phyloP scores from a whole-genome alignment of 2,888 invertebrate species.

The Standfussiana lucernea region DNA sequence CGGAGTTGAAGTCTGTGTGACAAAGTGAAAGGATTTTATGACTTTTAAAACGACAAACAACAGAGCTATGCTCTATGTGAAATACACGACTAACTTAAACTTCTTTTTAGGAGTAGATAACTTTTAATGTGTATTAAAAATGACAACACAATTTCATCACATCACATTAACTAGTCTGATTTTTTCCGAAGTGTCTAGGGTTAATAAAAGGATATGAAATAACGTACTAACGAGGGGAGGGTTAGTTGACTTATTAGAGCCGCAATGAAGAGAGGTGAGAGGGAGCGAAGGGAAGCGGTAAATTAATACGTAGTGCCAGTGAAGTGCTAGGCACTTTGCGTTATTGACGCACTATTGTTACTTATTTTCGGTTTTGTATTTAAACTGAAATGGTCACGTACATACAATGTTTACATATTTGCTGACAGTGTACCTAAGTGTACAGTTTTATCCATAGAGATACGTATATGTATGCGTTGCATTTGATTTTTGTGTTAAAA shows the following conservation, averaged over 20 bases:
- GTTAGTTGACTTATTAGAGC: constrained; percentile 25
- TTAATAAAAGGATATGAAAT: constrained; percentile 8
- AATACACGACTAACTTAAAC: neutral
- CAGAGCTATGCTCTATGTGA: neutral
- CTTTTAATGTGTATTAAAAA: too few relatives aligned
- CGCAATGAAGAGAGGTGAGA: constrained; percentile 6
- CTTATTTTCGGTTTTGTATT: neutral
- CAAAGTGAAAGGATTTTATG: neutral
- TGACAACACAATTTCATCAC: too few relatives aligned
- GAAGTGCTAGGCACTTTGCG: neutral
- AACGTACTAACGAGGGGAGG: constrained; percentile 6
- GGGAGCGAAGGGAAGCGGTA: neutral
- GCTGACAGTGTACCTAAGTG: neutral
- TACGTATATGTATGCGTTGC: neutral
- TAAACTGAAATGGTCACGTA: too few relatives aligned
- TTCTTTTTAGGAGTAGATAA: neutral
- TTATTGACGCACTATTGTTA: neutral
- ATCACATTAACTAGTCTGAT: too few relatives aligned
- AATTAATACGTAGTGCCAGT: constrained; percentile 20
- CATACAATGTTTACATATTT: too few relatives aligned
- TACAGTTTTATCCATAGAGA: neutral
- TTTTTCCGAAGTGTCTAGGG: neutral
- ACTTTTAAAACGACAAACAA: neutral
- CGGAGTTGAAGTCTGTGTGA: neutral
- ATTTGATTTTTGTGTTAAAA: neutral